Evolutionary conservation across 1,140 invertebrate species (phyloP), one percentile per base, ranked within the genome.

Genomic region (Hestina assimilis): DNA sequence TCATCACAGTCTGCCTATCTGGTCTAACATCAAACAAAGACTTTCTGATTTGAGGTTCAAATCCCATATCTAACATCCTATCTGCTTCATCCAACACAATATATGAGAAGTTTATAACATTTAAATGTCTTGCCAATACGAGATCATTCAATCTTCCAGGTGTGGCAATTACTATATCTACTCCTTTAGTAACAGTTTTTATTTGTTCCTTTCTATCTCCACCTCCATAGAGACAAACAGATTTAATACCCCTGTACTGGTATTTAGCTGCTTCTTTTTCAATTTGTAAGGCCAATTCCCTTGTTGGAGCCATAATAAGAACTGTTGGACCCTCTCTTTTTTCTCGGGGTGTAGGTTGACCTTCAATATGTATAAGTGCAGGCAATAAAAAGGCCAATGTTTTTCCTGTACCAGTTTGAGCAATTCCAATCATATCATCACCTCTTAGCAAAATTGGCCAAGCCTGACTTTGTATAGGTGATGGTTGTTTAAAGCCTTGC

Each of bases 21-120:
- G 94, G 94, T 50, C 93, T 90, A 7, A 95, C 92, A 78, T 95
- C 93, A 14, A 95, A 72, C 46, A 97, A 75, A 41, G 94, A 92
- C 63, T 95, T 95, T 24, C 93, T 90, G 47, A 98, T 97, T 72
- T 97, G 95, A 73, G 95, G 95, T 75, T 96, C 95, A 80, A 96
- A 96, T 6, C 95, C 95, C 93, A 96, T 93, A 66, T 96, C 95
- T 46, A 95, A 79, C 94, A 96, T 96, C 40, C 95, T 90, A 82
- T 96, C 95, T 1, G 95, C 96, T 90, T 97, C 96, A 85, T 98
- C 96, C n/a, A 97, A 86, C n/a, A 97, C 95, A 33, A 98, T 89
- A 82, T 96, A 98, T 0, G 96, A 96, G 15, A 96, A 93, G 14
- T 92, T 90, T 11, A 90, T 91, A 0, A 97, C 88, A 75, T 95